Evolutionary conservation across 2,797 vertebrate genomes (phyloP).

Genomic region (Fundulus diaphanus): DNA sequence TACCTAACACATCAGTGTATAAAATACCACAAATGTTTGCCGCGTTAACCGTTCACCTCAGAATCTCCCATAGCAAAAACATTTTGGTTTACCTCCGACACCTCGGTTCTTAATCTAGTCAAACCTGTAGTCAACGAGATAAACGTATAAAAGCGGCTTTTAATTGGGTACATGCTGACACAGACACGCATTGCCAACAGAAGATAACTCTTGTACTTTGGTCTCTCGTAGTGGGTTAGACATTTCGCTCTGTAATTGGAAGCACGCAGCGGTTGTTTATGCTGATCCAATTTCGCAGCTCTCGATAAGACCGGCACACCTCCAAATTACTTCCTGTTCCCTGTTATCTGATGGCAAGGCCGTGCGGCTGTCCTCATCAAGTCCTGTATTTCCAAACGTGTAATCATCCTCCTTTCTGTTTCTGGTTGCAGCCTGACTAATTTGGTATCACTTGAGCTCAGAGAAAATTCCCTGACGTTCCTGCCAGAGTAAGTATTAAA

Average conservation of each 20-base stretch:
- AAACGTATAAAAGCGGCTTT: slow-evolving; percentile 44
- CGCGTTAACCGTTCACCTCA: not conserved
- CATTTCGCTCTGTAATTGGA: slow-evolving; percentile 40
- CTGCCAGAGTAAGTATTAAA: slow-evolving; percentile 93
- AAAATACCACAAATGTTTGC: too few species aligned
- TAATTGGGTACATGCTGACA: slow-evolving; percentile 21
- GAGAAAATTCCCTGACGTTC: slow-evolving; percentile 96
- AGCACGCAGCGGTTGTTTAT: slow-evolving; percentile 63
- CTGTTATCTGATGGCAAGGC: slow-evolving; percentile 56
- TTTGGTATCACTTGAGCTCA: slow-evolving; percentile 94
- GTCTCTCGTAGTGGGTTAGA: slow-evolving; percentile 13
- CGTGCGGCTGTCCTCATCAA: slow-evolving; percentile 10
- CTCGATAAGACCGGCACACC: slow-evolving; percentile 69
- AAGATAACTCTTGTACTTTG: slow-evolving; percentile 47
- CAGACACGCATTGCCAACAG: not conserved
- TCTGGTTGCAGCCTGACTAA: slow-evolving; percentile 88
- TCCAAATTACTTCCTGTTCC: slow-evolving; percentile 66
- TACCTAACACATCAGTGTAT: too few species aligned
- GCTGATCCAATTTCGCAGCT: slow-evolving; percentile 42
- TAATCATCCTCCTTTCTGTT: slow-evolving; percentile 26
- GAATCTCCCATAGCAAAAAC: not conserved
- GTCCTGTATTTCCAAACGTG: slow-evolving; percentile 10
- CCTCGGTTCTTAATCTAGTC: slow-evolving; percentile 2
- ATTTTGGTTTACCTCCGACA: not conserved
- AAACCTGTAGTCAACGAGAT: slow-evolving; percentile 13